Evolutionary conservation across 2,888 invertebrate species (phyloP), one percentile per base, ranked within the genome.

Genomic region (Marasmarcha lunaedactyla): DNA sequence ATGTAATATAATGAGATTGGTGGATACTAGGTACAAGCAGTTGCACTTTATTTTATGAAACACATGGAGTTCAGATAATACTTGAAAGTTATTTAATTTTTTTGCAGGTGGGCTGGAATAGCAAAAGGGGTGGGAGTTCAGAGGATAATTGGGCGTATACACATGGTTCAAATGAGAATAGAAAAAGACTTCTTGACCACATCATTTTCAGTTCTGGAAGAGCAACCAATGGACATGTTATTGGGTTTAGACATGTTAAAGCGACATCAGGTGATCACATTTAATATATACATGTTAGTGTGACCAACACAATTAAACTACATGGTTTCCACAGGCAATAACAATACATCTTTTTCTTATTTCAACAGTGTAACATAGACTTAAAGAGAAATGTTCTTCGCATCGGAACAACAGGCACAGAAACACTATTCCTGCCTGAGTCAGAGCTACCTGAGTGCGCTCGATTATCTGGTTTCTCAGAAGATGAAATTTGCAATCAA

Each of bases 141-240:
- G 71, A 89, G 91, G 54, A 97, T 98, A 54, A 92, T 97, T 45
- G 99, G 99, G 1, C 88, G 98, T 43, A 96, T 99, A 54, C 99
- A 99, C 71, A 93, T 96, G 92, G 95, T 93, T 6, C 96, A 98
- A 74, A 94, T 99, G 71, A 93, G 98, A 72, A 98, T 99, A 48
- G 97, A 93, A 55, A 91, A 90, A 49, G 95, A 94, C 62, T 97
- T 94, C 70, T 86, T 99, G 33, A 95, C 96, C 1, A 96, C 97
- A 2, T 97, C 97, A 33, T 98, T 99, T 74, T 96, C 97, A 20
- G 96, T 99, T 30, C 86, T 99, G 36, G 95, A 97, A 63, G 93
- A 98, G 55, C 98, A 98, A 68, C 94, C 96, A 1, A 97, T 98
- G 96, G 98, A 99, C 60, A 97, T 99, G 95, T 79, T 99, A 42